Base-by-base conservation (phyloP, 2,113 vertebrate species). In the Tychaedon coryphoeus region DNA sequence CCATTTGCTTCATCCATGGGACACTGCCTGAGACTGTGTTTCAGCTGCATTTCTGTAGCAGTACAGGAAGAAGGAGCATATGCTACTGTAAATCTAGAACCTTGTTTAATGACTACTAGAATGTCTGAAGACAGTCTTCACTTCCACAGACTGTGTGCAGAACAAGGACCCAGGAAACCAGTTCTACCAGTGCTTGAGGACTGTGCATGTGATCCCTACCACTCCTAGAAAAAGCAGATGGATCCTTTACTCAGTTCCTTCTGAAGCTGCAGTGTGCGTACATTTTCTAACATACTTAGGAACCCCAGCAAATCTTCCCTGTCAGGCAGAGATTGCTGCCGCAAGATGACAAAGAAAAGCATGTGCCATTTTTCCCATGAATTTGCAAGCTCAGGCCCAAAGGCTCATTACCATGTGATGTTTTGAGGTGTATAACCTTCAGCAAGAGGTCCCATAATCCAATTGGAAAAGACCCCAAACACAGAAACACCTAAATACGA, bases 341-440 rank as follows among this genome's bases (percentile, higher is more conserved):
- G 28, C 56, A 53, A 66, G 9, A 33, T 20, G 14, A 34, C 8
- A 80, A 45, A 40, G 29, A 43, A 70, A 90, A 58, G n/a, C 8
- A 40, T 1, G 38, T 12, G 17, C 6, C 0, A 8, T 26, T 75
- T 51, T 60, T 8, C 18, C 31, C 24, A n/a, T 7, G 28, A 80
- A 61, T 51, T 14, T 50, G 14, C n/a, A 58, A 29, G 8, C 4
- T 28, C 40, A 53, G 50, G 20, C 45, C 31, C 62, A 45, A 60
- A 77, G 31, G 50, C 25, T 80, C 58, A 43, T 2, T 8, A 22
- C 4, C 24, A 33, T 0, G 0, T 15, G 3, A 71, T 1, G 4
- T 20, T 84, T 33, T 64, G n/a, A 73, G 26, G 17, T 5, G 5
- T 33, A 42, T 24, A 78, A 23, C 19, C 34, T n/a, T 53, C 19